Evolutionary conservation across 2,113 vertebrate genomes (phyloP), one percentile per base, ranked within the genome.

Genomic region (Eublepharis macularius): DNA sequence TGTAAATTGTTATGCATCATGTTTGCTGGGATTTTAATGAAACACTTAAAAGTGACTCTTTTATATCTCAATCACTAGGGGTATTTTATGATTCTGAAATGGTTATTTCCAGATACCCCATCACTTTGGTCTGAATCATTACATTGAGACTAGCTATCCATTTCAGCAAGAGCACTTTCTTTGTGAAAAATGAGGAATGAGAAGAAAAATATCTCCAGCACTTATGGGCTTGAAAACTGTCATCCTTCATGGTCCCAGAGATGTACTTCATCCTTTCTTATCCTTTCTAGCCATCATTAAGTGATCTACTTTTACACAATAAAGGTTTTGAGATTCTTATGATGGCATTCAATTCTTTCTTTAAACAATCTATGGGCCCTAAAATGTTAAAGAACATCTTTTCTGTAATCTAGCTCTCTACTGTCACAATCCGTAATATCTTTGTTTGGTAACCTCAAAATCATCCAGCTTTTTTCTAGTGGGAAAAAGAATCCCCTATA

Each of bases 11-110:
- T 93, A 78, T 84, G 81, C 78, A 68, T 86, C 81, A 75, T 88
- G 92, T 94, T 94, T 92, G 68, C 75, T 81, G 69, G 76, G n/a
- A 88, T 95, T 96, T 95, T 92, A 94, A 94, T 93, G 82, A 93
- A 95, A 95, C 76, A 51, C 80, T 93, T 92, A 89, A 92, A 92
- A 89, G 21, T 91, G 1, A 68, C 70, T 93, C 89, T 92, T 90
- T 93, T 82, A 72, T 89, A 80, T 92, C 86, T 95, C 88, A 90
- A 0, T 94, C 39, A 47, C 83, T 24, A 75, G 65, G 82, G n/a
- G 16, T 90, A 36, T 82, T 92, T 90, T 73, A 63, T 89, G 36
- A 73, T 87, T 81, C 51, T 69, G 34, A 87, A 93, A 65, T 45
- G 80, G 65, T 16, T 2, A 8, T 47, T 74, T 93, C 84, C 63